Base-by-base conservation (phyloP, 2,888 invertebrate genomes). In the Drosophila anomelani region DNA sequence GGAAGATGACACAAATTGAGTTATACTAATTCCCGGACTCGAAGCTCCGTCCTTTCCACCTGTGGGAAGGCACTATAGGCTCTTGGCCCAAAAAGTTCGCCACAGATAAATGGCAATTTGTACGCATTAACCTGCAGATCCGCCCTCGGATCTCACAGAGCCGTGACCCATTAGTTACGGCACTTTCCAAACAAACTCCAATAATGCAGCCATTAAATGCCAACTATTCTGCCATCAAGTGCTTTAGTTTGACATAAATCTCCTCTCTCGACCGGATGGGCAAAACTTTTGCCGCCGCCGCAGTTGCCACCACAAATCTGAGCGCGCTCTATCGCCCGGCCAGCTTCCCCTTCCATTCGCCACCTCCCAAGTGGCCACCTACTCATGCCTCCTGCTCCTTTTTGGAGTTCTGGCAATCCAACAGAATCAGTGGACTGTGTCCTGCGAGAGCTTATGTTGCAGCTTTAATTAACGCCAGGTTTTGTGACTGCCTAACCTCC, bases 221-320 rank as follows among this genome's bases (percentile, higher is more conserved):
- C 89, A 89, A 89, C 89, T 89, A 88, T 76, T 83, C 75, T 76
- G 84, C 69, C 83, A 86, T 88, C 87, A 84, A 84, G 89, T 89
- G 79, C 85, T 84, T 84, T 89, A 89, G 84, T 87, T 84, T 84
- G 89, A 81, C 89, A 84, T 84, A 89, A 84, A 89, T 84, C 87
- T 84, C 15, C 13, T 2, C 13, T 23, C 44, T 44, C 75, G 60
- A 62, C 64, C 79, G 81, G 76, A 71, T 54, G 70, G 34, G 70
- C 68, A 32, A 80, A 80, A 82, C 55, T 63, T 75, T 81, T 66
- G 46, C 49, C 38, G 47, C 72, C 34, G 41, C 10, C 39, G 9
- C 9, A 3, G 39, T 29, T 29, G 29, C 29, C 29, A 29, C 53
- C 74, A 82, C 85, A 79, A 87, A 81, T 85, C 70, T 69, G 73